Percentiles rank a stretch among this genome's conserved stretches.
phyloP scores from a whole-genome alignment of 2,797 vertebrate genomes.

The Oryzias dopingdopingensis region DNA sequence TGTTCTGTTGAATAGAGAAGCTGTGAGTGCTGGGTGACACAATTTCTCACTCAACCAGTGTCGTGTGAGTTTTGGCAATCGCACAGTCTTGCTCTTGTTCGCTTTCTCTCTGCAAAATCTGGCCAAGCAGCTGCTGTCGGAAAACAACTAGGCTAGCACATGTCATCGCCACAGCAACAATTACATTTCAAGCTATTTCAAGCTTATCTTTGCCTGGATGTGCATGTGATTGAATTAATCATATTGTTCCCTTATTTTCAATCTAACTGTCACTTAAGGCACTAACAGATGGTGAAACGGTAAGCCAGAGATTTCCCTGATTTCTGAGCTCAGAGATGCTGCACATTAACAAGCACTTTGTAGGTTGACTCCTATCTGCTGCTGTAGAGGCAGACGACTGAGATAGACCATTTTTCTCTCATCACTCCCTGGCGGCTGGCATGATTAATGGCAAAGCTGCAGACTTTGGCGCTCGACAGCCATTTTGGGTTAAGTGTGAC shows the following conservation, averaged over 20 bases:
- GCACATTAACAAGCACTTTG: constrained; percentile 44
- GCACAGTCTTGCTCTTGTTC: constrained; percentile 22
- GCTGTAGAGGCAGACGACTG: constrained; percentile 37
- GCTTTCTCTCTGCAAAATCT: constrained; percentile 47
- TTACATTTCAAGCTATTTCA: constrained; percentile 54
- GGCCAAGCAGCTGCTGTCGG: constrained; percentile 38
- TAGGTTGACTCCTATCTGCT: constrained; percentile 35
- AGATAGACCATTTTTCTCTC: constrained; percentile 47
- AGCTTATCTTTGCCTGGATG: constrained; percentile 46
- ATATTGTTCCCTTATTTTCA: constrained; percentile 46
- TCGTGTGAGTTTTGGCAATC: constrained; percentile 8
- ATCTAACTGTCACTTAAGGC: constrained; percentile 51
- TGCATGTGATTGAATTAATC: constrained; percentile 49
- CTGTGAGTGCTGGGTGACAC: constrained; percentile 35
- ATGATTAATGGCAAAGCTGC: constrained; percentile 46
- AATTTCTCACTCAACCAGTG: constrained; percentile 14
- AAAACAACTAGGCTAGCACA: constrained; percentile 49
- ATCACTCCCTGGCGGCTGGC: constrained; percentile 33
- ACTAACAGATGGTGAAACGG: constrained; percentile 21
- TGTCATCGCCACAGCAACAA: constrained; percentile 66
- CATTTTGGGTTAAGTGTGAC: constrained; percentile 50
- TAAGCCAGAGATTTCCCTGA: constrained; percentile 28
- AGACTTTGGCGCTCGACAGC: constrained; percentile 30
- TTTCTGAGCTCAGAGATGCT: constrained; percentile 17
- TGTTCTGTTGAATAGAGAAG: constrained; percentile 31